Evolutionary conservation across 2,113 vertebrate genomes (phyloP).

Genomic region (Excalfactoria chinensis): DNA sequence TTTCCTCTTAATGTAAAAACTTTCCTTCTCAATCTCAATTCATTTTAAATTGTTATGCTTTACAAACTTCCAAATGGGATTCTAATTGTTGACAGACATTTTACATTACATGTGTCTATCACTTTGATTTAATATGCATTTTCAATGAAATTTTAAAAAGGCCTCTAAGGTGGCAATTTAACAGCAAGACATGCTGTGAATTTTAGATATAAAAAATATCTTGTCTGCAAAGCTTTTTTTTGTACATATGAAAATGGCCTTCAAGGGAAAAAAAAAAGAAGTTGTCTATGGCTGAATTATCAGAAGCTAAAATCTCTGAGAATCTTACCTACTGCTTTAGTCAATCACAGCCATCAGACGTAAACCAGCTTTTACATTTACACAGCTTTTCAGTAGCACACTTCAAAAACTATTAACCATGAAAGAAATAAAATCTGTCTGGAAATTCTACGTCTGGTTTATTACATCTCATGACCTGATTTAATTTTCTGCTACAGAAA

Average conservation of each 20-base stretch:
- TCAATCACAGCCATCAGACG: constrained; percentile 36
- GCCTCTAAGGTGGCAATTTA: constrained; percentile 76
- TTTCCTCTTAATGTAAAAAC: constrained; percentile 49
- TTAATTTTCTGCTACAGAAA: constrained; percentile 62
- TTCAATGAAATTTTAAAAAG: constrained; percentile 73
- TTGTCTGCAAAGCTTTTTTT: constrained; percentile 30
- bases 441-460: constrained; percentile 47
- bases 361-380: constrained; percentile 37
- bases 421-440: constrained; percentile 50
- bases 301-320: constrained; percentile 30
- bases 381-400: constrained; percentile 7
- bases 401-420: constrained; percentile 48
- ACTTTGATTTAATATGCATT: constrained; percentile 78
- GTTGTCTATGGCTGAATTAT: constrained; percentile 5
- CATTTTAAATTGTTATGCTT: constrained; percentile 71
- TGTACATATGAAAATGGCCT: constrained; percentile 23
- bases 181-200: constrained; percentile 72
- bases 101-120: constrained; percentile 74
- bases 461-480: constrained; percentile 61
- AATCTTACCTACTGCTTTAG: constrained; percentile 32
- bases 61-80: constrained; percentile 73
- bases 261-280: neutral
- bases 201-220: constrained; percentile 68
- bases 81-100: constrained; percentile 75
- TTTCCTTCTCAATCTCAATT: constrained; percentile 61